Conservation (phyloP, 2,888 invertebrate species). For the Reticulitermes lucifugus region DNA sequence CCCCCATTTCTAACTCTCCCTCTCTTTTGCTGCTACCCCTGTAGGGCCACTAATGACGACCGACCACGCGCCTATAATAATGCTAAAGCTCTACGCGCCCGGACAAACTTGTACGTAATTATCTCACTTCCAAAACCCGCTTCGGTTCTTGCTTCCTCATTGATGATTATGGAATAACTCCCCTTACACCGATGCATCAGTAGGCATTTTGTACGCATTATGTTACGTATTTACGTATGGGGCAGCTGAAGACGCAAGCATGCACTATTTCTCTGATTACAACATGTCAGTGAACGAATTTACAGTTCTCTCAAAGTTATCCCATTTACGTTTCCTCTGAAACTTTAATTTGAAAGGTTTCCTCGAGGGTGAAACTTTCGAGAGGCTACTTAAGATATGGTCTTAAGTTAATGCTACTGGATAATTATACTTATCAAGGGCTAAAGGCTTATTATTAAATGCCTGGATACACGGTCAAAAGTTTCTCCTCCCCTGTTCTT, state of each 20-base stretch:
- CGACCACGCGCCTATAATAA: constrained; percentile 29
- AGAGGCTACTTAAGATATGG: constrained; percentile 25
- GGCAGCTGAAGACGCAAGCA: not conserved
- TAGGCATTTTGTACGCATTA: constrained; percentile 8
- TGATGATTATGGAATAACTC: constrained; percentile 12
- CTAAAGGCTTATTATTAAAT: constrained; percentile 23
- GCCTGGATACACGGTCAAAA: constrained; percentile 15
- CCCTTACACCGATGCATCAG: constrained; percentile 1
- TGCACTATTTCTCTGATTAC: constrained; percentile 19
- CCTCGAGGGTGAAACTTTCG: not conserved
- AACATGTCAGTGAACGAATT: not conserved
- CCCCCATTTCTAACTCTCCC: not conserved
- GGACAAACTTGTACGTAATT: constrained; percentile 46
- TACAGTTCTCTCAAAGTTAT: not conserved
- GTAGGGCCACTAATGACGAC: constrained; percentile 29
- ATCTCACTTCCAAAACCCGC: constrained; percentile 20
- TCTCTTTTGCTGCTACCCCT: not conserved
- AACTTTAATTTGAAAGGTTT: constrained; percentile 3
- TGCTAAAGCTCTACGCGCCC: constrained; percentile 27
- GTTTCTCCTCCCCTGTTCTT: not conserved
- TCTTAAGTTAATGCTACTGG: constrained; percentile 1
- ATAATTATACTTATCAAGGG: constrained; percentile 20
- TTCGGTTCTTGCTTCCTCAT: not conserved
- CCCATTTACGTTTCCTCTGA: not conserved
- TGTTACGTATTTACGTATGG: no score